These are phyloP conservation scores for Steromphala cineraria DNA, from an alignment of 2,888 invertebrate species.

Conservation along the genomic window DNA sequence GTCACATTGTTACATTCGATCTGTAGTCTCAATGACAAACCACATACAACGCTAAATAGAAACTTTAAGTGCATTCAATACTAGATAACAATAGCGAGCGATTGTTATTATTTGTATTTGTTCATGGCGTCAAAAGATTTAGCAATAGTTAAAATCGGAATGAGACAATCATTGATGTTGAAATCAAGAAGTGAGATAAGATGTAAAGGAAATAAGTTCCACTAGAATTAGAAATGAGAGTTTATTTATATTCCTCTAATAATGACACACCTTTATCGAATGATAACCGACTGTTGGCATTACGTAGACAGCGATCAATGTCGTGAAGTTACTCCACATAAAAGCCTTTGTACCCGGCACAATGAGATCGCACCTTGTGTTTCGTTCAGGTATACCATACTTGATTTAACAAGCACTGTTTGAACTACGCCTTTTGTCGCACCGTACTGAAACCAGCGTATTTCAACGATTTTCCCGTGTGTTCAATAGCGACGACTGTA, in stretches of 20 bases:
- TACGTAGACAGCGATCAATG: neutral
- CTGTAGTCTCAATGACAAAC: neutral
- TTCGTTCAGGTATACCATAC: neutral
- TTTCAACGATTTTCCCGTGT: no score
- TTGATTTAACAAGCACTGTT: conserved; percentile 4
- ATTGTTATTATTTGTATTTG: neutral
- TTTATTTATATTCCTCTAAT: neutral
- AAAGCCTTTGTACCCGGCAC: neutral
- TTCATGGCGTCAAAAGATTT: no score
- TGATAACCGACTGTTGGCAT: no score
- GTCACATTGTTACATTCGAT: conserved; percentile 10
- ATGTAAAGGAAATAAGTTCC: neutral
- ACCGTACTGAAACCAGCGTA: neutral
- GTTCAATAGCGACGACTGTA: no score
- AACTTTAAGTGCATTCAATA: neutral
- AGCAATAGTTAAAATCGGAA: no score
- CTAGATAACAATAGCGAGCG: neutral
- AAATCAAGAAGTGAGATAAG: no score
- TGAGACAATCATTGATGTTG: no score
- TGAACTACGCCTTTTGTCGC: neutral
- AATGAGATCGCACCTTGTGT: neutral
- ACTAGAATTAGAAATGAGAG: neutral
- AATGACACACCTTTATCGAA: no score
- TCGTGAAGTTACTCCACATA: neutral
- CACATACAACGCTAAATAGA: neutral